Evolutionary conservation across 1,140 invertebrate species (phyloP).

Genomic region (Zaprionus tsacasi): DNA sequence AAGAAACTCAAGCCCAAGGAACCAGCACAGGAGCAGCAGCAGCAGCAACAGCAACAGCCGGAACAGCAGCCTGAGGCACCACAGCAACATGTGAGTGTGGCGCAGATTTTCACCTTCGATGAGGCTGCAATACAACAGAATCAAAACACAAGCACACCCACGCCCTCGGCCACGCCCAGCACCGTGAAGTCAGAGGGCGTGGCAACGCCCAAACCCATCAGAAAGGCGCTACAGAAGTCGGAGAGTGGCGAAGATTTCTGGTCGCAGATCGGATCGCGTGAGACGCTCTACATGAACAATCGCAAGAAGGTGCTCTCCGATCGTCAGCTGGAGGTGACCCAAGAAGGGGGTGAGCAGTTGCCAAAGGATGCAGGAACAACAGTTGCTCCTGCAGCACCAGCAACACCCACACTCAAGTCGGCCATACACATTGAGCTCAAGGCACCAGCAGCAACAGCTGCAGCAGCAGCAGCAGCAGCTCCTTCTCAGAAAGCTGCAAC

Average conservation of each 20-base stretch:
- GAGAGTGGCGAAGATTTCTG: constrained; percentile 83
- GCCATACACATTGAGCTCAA: constrained; percentile 57
- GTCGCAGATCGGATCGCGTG: constrained; percentile 74
- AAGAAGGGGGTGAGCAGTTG: constrained; percentile 23
- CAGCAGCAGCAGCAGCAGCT: constrained; percentile 14
- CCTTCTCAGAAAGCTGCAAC: not conserved
- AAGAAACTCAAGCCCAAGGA: constrained; percentile 46
- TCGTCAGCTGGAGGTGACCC: constrained; percentile 40
- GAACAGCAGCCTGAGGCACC: constrained; percentile 19
- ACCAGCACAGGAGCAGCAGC: not conserved
- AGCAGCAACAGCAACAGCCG: not conserved
- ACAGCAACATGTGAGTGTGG: constrained; percentile 46
- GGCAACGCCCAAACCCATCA: constrained; percentile 70
- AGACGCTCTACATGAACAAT: constrained; percentile 81
- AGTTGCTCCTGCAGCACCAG: constrained; percentile 20
- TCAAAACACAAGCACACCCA: not conserved
- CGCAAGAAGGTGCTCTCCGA: constrained; percentile 71
- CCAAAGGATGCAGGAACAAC: constrained; percentile 14
- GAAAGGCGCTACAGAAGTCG: constrained; percentile 66
- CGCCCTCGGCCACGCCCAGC: not conserved
- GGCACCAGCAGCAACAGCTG: constrained; percentile 28
- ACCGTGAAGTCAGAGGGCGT: constrained; percentile 43
- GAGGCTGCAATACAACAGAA: constrained; percentile 54
- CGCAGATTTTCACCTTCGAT: constrained; percentile 77
- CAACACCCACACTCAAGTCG: constrained; percentile 54